These are phyloP conservation scores for Heterodera carotae DNA, from an alignment of 1,140 invertebrate genomes.

Conservation along the genomic window DNA sequence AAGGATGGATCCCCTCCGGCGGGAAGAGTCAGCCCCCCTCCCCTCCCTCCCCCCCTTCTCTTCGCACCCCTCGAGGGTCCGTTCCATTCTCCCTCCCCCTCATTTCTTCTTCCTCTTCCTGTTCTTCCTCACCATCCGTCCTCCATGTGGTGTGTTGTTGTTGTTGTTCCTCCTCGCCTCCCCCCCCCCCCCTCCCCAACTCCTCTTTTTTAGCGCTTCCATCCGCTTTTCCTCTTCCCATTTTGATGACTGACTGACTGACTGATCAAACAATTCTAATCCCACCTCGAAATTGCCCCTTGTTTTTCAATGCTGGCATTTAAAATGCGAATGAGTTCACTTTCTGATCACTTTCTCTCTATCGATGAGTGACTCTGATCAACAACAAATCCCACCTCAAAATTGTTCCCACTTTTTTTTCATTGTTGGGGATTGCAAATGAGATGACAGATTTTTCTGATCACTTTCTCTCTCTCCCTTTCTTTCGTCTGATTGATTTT, in stretches of 20 bases:
- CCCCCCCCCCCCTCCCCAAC: too few relatives aligned
- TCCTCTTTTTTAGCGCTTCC: not conserved
- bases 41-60: not conserved
- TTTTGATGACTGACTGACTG: not conserved
- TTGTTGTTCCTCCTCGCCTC: not conserved
- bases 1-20: not conserved
- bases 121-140: not conserved
- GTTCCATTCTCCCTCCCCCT: not conserved
- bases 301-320: too few relatives aligned
- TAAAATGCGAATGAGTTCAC: too few relatives aligned
- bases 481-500: too few relatives aligned
- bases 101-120: not conserved
- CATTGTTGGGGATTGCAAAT: not conserved
- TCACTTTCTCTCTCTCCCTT: too few relatives aligned
- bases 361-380: not conserved
- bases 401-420: not conserved
- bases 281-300: too few relatives aligned
- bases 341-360: too few relatives aligned
- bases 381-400: not conserved
- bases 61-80: not conserved
- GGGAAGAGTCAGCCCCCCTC: not conserved
- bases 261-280: too few relatives aligned
- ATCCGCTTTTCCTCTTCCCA: not conserved
- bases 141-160: not conserved
- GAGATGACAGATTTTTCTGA: too few relatives aligned